Percentiles rank a stretch among this genome's conserved stretches.
Evolutionary conservation across 1,140 invertebrate species (phyloP).

Genomic region (Heliconius hermathena): DNA sequence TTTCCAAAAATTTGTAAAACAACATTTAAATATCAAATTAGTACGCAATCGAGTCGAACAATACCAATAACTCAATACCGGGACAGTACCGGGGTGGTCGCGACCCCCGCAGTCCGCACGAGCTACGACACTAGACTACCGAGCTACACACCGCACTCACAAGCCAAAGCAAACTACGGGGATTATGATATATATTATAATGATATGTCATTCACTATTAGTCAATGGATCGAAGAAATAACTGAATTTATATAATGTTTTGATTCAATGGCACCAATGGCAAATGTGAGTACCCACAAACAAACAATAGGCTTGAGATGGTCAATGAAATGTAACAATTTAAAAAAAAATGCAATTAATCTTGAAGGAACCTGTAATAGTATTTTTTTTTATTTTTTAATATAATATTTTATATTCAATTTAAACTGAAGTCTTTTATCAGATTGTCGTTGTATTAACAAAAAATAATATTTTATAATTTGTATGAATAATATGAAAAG

Average conservation of each 20-base stretch:
- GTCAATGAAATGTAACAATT: background rate
- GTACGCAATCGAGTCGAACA: constrained; percentile 23
- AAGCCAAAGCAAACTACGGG: constrained; percentile 29
- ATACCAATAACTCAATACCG: constrained; percentile 36
- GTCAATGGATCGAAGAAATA: no score
- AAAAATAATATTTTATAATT: background rate
- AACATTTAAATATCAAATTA: background rate
- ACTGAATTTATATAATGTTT: background rate
- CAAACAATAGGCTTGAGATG: no score
- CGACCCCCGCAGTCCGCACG: constrained; percentile 48
- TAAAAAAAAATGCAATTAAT: constrained; percentile 15
- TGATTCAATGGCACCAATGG: background rate
- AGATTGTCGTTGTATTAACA: background rate
- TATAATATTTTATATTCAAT: background rate
- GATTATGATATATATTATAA: background rate
- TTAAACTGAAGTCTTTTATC: background rate
- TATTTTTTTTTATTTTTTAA: background rate
- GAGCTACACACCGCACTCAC: constrained; percentile 25
- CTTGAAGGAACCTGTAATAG: constrained; percentile 40
- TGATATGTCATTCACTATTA: background rate
- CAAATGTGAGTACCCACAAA: background rate
- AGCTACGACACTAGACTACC: constrained; percentile 24
- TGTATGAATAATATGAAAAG: background rate
- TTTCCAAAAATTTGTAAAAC: no score
- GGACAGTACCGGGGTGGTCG: constrained; percentile 26